Conservation (phyloP, 2,888 invertebrate genomes). For the Lasioglossum vierecki region DNA sequence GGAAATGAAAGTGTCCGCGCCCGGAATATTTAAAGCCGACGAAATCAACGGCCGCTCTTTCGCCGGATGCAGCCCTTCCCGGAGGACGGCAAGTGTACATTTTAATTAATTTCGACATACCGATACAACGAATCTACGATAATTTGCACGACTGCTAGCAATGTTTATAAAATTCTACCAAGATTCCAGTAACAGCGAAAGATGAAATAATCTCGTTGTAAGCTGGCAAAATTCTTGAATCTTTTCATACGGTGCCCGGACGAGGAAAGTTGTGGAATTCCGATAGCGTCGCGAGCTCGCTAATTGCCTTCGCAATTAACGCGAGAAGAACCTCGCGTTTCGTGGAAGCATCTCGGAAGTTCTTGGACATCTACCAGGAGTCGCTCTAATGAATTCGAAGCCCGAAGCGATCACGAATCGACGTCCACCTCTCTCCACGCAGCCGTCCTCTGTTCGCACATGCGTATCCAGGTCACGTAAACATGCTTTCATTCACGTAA, state of each 20-base stretch:
- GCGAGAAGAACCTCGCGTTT: not conserved
- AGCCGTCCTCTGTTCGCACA: not conserved
- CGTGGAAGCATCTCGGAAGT: conserved; percentile 14
- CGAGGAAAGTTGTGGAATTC: conserved; percentile 13
- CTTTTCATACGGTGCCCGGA: not conserved
- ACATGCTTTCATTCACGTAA: conserved; percentile 53
- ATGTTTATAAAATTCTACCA: not conserved
- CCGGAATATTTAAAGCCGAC: conserved; percentile 71
- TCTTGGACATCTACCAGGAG: not conserved
- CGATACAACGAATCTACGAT: not conserved
- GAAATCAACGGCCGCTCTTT: conserved; percentile 15
- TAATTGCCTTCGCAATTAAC: conserved; percentile 52
- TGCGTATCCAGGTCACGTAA: conserved; percentile 33
- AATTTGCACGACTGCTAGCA: not conserved
- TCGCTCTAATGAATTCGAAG: conserved; percentile 25
- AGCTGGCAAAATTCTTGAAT: not conserved
- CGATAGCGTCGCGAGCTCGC: conserved; percentile 35
- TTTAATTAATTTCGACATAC: conserved; percentile 6
- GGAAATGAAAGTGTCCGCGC: conserved; percentile 77
- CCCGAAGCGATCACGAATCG: conserved; percentile 3
- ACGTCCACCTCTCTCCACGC: not conserved
- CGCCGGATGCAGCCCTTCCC: not conserved
- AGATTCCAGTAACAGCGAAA: not conserved
- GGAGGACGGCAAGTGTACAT: too few species aligned
- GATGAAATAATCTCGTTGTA: not conserved